These are phyloP conservation scores for Holothuria glaberrima DNA, from an alignment of 35 echinoderm and acorn worm genomes.

Conservation along the genomic window DNA sequence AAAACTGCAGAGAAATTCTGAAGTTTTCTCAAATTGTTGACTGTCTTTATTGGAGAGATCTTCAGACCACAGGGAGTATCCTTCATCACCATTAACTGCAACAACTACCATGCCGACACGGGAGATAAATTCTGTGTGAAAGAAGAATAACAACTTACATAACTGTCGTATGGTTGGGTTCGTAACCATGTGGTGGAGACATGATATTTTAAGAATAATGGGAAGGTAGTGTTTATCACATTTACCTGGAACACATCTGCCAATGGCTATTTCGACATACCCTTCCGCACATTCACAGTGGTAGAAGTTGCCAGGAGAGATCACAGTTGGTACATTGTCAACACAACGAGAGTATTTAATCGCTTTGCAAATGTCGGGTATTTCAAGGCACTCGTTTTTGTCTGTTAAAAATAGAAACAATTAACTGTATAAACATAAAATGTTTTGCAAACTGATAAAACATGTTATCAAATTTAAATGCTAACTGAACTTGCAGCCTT, in stretches of 20 bases:
- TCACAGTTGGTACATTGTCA: neutral
- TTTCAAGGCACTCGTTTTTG: neutral
- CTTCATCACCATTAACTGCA: slow-evolving; percentile 13
- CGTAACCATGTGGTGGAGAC: neutral
- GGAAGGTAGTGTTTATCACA: neutral
- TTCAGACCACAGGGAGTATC: neutral
- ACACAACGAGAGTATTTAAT: neutral
- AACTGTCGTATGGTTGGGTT: neutral
- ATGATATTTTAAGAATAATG: neutral
- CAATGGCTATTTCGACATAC: neutral
- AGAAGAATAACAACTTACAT: too few species aligned
- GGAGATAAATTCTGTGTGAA: neutral
- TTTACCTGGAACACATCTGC: neutral
- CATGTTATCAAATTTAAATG: too few species aligned
- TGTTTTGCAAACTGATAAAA: too few species aligned
- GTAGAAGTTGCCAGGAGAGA: neutral
- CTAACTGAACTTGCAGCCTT: too few species aligned
- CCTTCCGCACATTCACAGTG: neutral
- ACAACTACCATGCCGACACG: neutral
- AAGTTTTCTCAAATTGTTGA: neutral
- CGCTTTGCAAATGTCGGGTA: neutral
- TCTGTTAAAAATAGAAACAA: neutral
- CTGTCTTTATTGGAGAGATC: neutral
- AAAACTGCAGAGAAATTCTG: neutral
- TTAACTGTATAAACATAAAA: neutral